Evolutionary conservation across 2,113 vertebrate species (phyloP).

Genomic region (Neogale vison): DNA sequence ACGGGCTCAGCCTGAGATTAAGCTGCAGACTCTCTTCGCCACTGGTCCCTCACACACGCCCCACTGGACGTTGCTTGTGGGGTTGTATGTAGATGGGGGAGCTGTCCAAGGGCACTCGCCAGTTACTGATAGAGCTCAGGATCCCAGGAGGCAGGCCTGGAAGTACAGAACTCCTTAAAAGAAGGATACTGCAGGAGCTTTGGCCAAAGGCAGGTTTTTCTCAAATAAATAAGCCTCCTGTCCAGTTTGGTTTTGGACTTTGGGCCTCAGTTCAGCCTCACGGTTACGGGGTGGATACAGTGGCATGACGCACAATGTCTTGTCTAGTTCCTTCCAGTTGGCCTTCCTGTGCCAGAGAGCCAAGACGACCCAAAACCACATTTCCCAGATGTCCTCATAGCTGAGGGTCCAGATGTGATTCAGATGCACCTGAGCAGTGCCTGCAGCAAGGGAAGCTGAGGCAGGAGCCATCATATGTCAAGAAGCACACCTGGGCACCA

Average conservation of each 20-base stretch:
- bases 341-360: not conserved
- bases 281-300: not conserved
- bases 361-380: not conserved
- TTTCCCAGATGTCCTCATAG: not conserved
- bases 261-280: not conserved
- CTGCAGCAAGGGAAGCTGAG: not conserved
- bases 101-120: not conserved
- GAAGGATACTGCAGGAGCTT: not conserved
- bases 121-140: not conserved
- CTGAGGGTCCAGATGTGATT: not conserved
- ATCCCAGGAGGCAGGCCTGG: not conserved
- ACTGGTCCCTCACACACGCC: rapidly evolving
- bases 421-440: not conserved
- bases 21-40: not conserved
- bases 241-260: not conserved
- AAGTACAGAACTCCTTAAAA: not conserved
- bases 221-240: not conserved
- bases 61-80: not conserved
- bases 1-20: not conserved
- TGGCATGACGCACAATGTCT: not conserved
- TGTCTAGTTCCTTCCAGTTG: not conserved
- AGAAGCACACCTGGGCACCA: not conserved
- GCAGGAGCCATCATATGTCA: no score
- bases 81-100: rapidly evolving
- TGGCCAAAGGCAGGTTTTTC: not conserved